Conservation (phyloP, 2,888 invertebrate genomes). For the Synanthedon myopaeformis region DNA sequence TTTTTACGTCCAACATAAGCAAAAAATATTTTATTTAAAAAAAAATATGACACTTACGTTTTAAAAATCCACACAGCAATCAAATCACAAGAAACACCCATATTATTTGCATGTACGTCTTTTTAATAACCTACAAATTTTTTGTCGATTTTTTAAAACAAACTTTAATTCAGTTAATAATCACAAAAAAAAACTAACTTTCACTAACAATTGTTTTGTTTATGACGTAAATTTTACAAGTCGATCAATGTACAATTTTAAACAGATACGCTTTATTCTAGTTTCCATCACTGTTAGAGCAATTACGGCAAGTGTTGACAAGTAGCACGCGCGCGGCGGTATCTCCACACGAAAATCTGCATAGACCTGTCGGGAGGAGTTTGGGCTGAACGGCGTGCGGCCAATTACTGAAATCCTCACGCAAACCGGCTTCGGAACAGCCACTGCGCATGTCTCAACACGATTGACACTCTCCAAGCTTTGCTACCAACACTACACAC, state of each 20-base stretch:
- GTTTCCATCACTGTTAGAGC: conserved; percentile 15
- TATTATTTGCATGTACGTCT: background rate
- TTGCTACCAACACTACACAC: conserved; percentile 27
- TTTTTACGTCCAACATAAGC: no score
- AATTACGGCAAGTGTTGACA: conserved; percentile 12
- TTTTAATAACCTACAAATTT: background rate
- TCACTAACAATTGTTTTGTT: background rate
- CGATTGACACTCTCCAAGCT: conserved; percentile 50
- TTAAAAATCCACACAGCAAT: conserved; percentile 4
- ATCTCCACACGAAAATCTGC: conserved; percentile 16
- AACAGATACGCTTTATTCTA: conserved; percentile 11
- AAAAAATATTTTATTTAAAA: no score
- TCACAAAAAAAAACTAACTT: background rate
- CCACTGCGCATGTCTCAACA: conserved; percentile 46
- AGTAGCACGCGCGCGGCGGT: conserved; percentile 21
- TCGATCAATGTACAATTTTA: background rate
- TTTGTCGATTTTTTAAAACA: background rate
- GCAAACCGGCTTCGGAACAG: conserved; percentile 34
- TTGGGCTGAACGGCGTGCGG: conserved; percentile 33
- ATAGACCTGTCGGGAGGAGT: conserved; percentile 13
- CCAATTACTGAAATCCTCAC: conserved; percentile 57
- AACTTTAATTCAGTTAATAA: background rate
- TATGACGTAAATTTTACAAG: conserved; percentile 1
- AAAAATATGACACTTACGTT: background rate
- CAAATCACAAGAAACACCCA: background rate